These are phyloP conservation scores for Aculops lycopersici DNA, from an alignment of 1,140 invertebrate species.

Conservation along the genomic window DNA sequence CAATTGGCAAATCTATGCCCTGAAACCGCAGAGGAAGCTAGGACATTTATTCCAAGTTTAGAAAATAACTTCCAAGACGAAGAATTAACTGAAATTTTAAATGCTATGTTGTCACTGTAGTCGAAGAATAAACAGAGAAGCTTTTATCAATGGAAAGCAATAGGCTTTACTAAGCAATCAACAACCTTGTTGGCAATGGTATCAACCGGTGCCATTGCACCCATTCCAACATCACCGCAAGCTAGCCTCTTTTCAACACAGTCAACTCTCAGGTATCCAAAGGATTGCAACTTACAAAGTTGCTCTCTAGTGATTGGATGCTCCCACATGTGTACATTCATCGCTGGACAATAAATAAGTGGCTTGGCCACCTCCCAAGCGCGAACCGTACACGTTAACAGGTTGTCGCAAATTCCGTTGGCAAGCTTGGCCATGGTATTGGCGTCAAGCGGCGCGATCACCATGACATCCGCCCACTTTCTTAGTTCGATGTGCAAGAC, in stretches of 20 bases:
- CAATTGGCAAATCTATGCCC: constrained; percentile 88
- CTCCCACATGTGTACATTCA: constrained; percentile 89
- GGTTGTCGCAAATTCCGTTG: constrained; percentile 72
- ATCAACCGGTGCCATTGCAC: constrained; percentile 60
- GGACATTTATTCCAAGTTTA: constrained; percentile 69
- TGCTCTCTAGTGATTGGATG: constrained; percentile 61
- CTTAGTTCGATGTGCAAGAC: constrained; percentile 77
- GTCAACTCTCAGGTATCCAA: constrained; percentile 54
- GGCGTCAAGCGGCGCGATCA: constrained; percentile 80
- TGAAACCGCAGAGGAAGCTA: constrained; percentile 85
- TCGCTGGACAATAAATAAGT: constrained; percentile 72
- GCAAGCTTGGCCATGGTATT: constrained; percentile 81
- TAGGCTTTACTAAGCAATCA: neutral
- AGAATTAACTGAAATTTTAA: neutral
- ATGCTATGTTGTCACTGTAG: neutral
- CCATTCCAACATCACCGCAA: constrained; percentile 70
- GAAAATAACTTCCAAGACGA: constrained; percentile 20
- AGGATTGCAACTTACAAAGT: constrained; percentile 29
- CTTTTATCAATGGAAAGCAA: too few species aligned
- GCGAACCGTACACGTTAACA: constrained; percentile 57
- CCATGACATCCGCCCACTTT: constrained; percentile 70
- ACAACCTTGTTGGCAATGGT: neutral
- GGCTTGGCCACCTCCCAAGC: constrained; percentile 55
- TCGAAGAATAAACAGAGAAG: too few species aligned
- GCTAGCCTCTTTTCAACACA: constrained; percentile 59